Percentiles rank a stretch among this genome's conserved stretches.
Evolutionary conservation across 2,888 invertebrate species (phyloP).

Genomic region (Papilio elwesi): DNA sequence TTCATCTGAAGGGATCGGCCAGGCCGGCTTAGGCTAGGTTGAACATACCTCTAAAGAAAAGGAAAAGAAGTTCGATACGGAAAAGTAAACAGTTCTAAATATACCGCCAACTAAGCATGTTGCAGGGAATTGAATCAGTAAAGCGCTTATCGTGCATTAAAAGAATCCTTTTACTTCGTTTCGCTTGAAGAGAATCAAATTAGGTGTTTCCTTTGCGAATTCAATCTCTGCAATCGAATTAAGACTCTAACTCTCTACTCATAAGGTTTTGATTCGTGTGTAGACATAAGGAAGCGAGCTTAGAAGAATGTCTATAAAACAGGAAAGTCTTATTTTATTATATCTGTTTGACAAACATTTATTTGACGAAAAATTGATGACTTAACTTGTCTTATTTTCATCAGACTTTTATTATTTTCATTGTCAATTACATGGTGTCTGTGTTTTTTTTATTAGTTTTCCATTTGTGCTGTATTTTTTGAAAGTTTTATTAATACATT

Average conservation of each 20-base stretch:
- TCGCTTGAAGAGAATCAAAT: slow-evolving; percentile 33
- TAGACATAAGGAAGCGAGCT: not conserved
- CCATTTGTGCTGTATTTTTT: too few relatives aligned
- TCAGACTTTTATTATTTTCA: not conserved
- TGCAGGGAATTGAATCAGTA: slow-evolving; percentile 32
- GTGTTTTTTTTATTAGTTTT: too few relatives aligned
- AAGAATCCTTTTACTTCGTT: slow-evolving; percentile 36
- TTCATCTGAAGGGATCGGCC: too few relatives aligned
- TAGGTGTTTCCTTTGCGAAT: slow-evolving; percentile 26
- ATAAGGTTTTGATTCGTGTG: slow-evolving; percentile 7
- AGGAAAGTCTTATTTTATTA: slow-evolving; percentile 20
- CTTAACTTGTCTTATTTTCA: slow-evolving; percentile 1
- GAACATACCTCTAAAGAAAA: not conserved
- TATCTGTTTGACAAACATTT: slow-evolving; percentile 28
- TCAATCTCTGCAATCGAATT: not conserved
- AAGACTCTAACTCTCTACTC: not conserved
- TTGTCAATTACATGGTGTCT: not conserved
- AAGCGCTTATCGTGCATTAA: slow-evolving; percentile 35
- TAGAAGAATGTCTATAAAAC: slow-evolving; percentile 15
- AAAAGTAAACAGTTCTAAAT: slow-evolving; percentile 17
- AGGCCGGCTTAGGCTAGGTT: too few relatives aligned
- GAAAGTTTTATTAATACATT: too few relatives aligned
- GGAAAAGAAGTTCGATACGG: slow-evolving; percentile 10
- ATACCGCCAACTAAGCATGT: slow-evolving; percentile 31
- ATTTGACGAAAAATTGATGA: slow-evolving; percentile 18